Conservation (phyloP, 2,797 vertebrate species). For the Lophius americanus region DNA sequence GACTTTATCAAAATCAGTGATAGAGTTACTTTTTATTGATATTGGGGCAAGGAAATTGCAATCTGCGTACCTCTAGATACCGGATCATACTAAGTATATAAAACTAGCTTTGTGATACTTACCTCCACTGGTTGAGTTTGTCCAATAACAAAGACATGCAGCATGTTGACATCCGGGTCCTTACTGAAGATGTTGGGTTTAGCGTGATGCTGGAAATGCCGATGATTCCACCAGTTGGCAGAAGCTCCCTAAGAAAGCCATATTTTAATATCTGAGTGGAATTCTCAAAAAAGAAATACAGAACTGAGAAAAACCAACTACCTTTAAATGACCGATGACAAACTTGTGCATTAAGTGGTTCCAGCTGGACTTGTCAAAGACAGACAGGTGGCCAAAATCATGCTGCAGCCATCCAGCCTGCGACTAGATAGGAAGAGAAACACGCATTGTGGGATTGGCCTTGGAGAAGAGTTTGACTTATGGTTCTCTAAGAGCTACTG, state of each 20-base stretch:
- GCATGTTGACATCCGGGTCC: slow-evolving; percentile 95
- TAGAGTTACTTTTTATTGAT: too few relatives aligned
- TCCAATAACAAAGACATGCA: slow-evolving; percentile 90
- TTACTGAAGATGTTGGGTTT: slow-evolving; percentile 94
- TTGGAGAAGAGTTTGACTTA: background rate
- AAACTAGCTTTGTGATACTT: slow-evolving; percentile 22
- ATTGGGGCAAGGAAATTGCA: too few relatives aligned
- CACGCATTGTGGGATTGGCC: background rate
- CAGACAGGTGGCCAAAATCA: slow-evolving; percentile 93
- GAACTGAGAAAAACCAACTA: slow-evolving; percentile 35
- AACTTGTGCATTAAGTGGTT: slow-evolving; percentile 93
- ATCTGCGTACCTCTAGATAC: too few relatives aligned
- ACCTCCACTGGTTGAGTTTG: slow-evolving; percentile 91
- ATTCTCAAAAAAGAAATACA: background rate
- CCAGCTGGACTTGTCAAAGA: slow-evolving; percentile 90
- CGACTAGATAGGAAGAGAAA: slow-evolving; percentile 70
- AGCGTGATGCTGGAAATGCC: slow-evolving; percentile 95
- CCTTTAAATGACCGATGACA: slow-evolving; percentile 94
- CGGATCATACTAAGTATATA: background rate
- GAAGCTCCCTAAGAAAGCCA: slow-evolving; percentile 87
- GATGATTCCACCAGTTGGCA: slow-evolving; percentile 97
- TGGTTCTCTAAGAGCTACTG: background rate
- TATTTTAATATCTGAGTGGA: background rate
- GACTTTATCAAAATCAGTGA: too few relatives aligned
- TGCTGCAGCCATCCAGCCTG: slow-evolving; percentile 90